Base-by-base conservation (phyloP, 2,797 vertebrate species). In the Heteromormyrus szaboi region DNA sequence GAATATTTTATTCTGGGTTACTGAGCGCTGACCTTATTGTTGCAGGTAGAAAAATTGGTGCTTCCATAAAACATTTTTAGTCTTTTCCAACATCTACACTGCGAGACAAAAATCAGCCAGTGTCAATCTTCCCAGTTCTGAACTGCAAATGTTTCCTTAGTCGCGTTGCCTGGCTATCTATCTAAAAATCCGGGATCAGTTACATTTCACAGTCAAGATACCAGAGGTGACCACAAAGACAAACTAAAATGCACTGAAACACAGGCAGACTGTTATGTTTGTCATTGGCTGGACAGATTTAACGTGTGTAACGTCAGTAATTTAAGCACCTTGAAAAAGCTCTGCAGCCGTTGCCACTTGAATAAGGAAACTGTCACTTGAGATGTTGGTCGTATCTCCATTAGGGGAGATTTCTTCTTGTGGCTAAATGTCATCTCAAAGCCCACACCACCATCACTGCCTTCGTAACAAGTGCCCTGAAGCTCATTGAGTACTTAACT, bases 381-480 rank as follows among this genome's bases (percentile, higher is more conserved):
- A 88, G 25, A 48, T 65, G 51, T 88, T 87, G 85, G 87, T 89
- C 90, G 89, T 92, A 90, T 88, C 83, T 86, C 86, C 88, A 51
- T 84, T 90, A 87, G 89, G 83, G 88, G 62, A 76, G 85, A 89
- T 89, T 88, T 89, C 87, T 88, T 88, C 50, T 59, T 91, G 83
- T 84, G 87, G 84, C 51, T 88, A 48, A 54, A 65, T 46, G 65
- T 86, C 53, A 53, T 22, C 76, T 81, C 41, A 65, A 76, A 19
- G 41, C 89, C 53, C 22, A 14, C 84, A 79, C 50, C 59, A 56
- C 33, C 81, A 56, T n/a, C 81, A 19, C 29, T 85, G 46, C 62
- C 56, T 54, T 65, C 29, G 37, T 46, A 83, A 50, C 50, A 90
- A 86, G 87, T 86, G 50, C 87, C 50, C 81, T 33, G 51, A 51